Percentiles rank a stretch among this genome's conserved stretches.
Evolutionary conservation across 2,888 invertebrate genomes (phyloP).

Genomic region (Drosophila maculinotata): DNA sequence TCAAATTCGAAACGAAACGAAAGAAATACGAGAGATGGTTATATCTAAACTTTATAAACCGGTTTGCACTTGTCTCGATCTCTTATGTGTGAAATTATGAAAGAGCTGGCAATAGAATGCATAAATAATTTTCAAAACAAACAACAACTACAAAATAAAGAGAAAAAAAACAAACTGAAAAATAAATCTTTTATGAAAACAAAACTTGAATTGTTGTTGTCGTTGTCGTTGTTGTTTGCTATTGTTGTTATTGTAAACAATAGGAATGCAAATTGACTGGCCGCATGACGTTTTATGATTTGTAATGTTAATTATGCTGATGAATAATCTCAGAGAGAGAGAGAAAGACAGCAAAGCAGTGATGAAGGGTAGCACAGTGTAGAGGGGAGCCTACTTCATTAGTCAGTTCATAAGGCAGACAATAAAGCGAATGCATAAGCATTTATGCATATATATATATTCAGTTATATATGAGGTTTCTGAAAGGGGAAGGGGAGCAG

Average conservation of each 20-base stretch:
- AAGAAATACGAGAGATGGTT: slow-evolving; percentile 13
- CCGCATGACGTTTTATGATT: slow-evolving; percentile 66
- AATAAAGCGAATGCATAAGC: slow-evolving; percentile 57
- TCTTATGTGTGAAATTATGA: slow-evolving; percentile 57
- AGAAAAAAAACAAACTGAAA: slow-evolving; percentile 11
- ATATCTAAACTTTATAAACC: slow-evolving; percentile 41
- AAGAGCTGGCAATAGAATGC: slow-evolving; percentile 68
- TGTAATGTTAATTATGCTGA: slow-evolving; percentile 76
- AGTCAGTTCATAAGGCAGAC: slow-evolving; percentile 64
- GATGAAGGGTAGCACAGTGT: not conserved
- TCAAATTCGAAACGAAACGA: slow-evolving; percentile 37
- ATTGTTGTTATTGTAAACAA: slow-evolving; percentile 52
- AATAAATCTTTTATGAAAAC: slow-evolving; percentile 35
- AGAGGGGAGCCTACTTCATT: slow-evolving; percentile 53
- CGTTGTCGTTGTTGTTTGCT: slow-evolving; percentile 25
- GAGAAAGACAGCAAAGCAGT: not conserved
- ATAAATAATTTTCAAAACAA: slow-evolving; percentile 60
- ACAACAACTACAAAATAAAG: slow-evolving; percentile 23
- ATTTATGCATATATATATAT: slow-evolving; percentile 24
- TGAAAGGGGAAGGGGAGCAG: slow-evolving; percentile 4
- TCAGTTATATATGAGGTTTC: slow-evolving; percentile 10
- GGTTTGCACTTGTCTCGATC: slow-evolving; percentile 63
- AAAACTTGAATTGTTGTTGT: slow-evolving; percentile 16
- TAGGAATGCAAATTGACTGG: slow-evolving; percentile 68
- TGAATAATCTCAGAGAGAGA: slow-evolving; percentile 46